Percentiles rank a stretch among this genome's conserved stretches.
These are phyloP conservation scores for Cybosia mesomella DNA, from an alignment of 2,888 invertebrate species.

Conservation along the genomic window DNA sequence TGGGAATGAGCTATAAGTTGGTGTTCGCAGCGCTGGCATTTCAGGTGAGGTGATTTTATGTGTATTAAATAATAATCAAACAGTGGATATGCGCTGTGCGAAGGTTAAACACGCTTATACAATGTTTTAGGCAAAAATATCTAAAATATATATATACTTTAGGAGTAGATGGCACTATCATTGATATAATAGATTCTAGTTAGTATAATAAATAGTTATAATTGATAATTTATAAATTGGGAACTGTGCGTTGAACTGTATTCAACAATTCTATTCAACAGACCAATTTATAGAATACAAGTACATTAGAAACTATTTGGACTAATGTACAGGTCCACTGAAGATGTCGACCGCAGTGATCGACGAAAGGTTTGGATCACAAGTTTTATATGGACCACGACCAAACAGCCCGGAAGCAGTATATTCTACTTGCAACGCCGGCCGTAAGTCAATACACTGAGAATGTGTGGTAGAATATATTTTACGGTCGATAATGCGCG, in stretches of 20 bases:
- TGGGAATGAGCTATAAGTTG: too few species aligned
- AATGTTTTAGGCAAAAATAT: background rate
- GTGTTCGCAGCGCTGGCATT: too few species aligned
- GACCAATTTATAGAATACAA: background rate
- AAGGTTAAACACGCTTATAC: background rate
- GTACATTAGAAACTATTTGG: background rate
- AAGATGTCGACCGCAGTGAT: too few species aligned
- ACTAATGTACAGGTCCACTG: too few species aligned
- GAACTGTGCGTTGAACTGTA: background rate
- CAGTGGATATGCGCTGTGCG: too few species aligned
- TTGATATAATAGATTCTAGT: background rate
- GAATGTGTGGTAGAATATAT: background rate
- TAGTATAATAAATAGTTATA: too few species aligned
- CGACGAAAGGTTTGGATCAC: too few species aligned
- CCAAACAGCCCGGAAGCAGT: too few species aligned
- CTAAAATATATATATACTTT: background rate
- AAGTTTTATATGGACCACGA: too few species aligned
- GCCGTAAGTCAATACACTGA: background rate
- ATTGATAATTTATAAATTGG: conserved; percentile 5
- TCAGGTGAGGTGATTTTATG: too few species aligned
- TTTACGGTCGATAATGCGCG: background rate
- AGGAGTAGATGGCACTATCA: background rate
- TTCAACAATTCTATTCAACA: background rate
- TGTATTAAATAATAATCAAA: too few species aligned
- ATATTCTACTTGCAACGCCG: too few species aligned